Evolutionary conservation across 2,888 invertebrate species (phyloP).

Genomic region (Cybosia mesomella): DNA sequence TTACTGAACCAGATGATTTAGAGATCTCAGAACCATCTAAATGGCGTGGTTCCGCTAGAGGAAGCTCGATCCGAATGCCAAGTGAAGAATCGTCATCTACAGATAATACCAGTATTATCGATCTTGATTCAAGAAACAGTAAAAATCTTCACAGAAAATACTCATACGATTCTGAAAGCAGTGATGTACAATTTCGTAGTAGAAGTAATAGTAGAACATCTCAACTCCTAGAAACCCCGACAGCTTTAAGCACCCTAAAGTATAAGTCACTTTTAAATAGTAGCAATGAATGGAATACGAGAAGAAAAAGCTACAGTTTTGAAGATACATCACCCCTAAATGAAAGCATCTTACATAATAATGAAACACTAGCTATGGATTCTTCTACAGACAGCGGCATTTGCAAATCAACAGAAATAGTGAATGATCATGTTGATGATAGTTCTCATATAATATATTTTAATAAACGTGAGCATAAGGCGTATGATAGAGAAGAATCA

Average conservation of each 20-base stretch:
- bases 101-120: constrained; percentile 81
- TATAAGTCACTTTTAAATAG: constrained; percentile 78
- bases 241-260: constrained; percentile 76
- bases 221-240: constrained; percentile 74
- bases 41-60: constrained; percentile 89
- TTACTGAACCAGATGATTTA: constrained; percentile 86
- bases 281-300: constrained; percentile 89
- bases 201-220: constrained; percentile 66
- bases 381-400: constrained; percentile 93
- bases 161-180: constrained; percentile 74
- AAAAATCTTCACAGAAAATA: constrained; percentile 70
- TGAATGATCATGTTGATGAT: constrained; percentile 74
- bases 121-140: constrained; percentile 70
- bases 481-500: constrained; percentile 67
- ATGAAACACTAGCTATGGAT: constrained; percentile 87
- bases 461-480: constrained; percentile 57
- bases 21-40: constrained; percentile 86
- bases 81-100: constrained; percentile 85
- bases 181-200: constrained; percentile 66
- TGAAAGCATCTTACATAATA: constrained; percentile 69
- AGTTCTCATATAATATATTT: constrained; percentile 50
- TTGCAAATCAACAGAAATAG: constrained; percentile 90
- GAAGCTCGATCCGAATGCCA: constrained; percentile 90
- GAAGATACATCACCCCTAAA: constrained; percentile 77
- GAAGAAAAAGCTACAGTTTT: constrained; percentile 93